phyloP scores from a whole-genome alignment of 2,888 invertebrate genomes.

The Dendrolimus houi region DNA sequence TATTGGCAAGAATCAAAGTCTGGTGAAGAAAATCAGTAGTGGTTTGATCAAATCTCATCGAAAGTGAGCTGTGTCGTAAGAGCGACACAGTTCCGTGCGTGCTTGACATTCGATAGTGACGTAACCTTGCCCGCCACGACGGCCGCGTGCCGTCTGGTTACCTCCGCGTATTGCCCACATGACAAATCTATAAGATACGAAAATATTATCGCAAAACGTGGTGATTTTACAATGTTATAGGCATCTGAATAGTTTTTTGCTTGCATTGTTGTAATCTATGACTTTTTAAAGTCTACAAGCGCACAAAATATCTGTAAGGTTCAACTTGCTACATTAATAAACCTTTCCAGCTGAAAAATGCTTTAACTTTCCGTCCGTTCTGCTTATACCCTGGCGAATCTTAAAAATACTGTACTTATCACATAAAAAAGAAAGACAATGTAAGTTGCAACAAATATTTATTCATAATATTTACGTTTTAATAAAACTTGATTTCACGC shows the following conservation, averaged over 20 bases:
- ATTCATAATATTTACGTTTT: neutral
- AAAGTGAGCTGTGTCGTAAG: neutral
- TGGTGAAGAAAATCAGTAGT: neutral
- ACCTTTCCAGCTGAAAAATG: too few relatives aligned
- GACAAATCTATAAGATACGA: slow-evolving; percentile 21
- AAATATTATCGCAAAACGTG: slow-evolving; percentile 17
- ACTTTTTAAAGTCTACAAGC: slow-evolving; percentile 17
- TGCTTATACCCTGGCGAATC: too few relatives aligned
- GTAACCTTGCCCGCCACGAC: slow-evolving; percentile 40
- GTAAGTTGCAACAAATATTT: neutral
- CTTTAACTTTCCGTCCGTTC: too few relatives aligned
- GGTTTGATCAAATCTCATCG: neutral
- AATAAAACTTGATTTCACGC: neutral
- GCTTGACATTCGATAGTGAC: slow-evolving; percentile 12
- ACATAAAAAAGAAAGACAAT: neutral
- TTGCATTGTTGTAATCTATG: slow-evolving; percentile 9
- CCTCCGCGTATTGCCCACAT: slow-evolving; percentile 17
- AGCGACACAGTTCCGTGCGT: slow-evolving; percentile 7
- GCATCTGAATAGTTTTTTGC: slow-evolving; percentile 14
- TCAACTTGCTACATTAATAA: too few relatives aligned
- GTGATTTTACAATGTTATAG: slow-evolving; percentile 20
- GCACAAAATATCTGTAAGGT: slow-evolving; percentile 8
- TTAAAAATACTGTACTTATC: too few relatives aligned
- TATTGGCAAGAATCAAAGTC: neutral
- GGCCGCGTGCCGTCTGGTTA: slow-evolving; percentile 27